Conservation (phyloP, 2,888 invertebrate species). For the Stenichneumon culpator region DNA sequence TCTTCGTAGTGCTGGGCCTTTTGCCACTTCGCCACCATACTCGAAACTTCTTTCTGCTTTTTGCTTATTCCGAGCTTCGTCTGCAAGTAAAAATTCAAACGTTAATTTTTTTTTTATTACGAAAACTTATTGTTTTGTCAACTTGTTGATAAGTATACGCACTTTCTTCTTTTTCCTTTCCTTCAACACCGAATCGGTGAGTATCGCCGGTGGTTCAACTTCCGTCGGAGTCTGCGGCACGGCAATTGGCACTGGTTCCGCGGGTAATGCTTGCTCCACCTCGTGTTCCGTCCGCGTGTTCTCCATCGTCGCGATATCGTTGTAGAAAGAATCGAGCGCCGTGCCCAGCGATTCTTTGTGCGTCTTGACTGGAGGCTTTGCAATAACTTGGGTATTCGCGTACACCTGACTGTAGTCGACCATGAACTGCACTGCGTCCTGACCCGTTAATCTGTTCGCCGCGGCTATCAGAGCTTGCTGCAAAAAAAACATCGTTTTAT, state of each 20-base stretch:
- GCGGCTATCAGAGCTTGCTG: conserved; percentile 81
- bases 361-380: conserved; percentile 82
- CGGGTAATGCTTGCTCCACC: conserved; percentile 63
- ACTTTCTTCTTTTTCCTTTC: conserved; percentile 85
- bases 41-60: conserved; percentile 90
- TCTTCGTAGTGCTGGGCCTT: conserved; percentile 87
- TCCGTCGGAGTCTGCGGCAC: conserved; percentile 73
- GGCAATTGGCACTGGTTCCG: conserved; percentile 51
- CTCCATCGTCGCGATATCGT: conserved; percentile 87
- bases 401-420: conserved; percentile 81
- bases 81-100: conserved; percentile 81
- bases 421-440: conserved; percentile 81
- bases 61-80: conserved; percentile 88
- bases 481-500: conserved; percentile 22
- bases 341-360: conserved; percentile 84
- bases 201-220: conserved; percentile 60
- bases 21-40: conserved; percentile 91
- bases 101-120: neutral
- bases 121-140: neutral
- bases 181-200: conserved; percentile 77
- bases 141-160: conserved; percentile 5
- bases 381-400: conserved; percentile 82
- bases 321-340: conserved; percentile 88
- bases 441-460: conserved; percentile 80
- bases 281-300: conserved; percentile 74